Evolutionary conservation across 1,140 invertebrate genomes (phyloP).

Genomic region (Anthonomus grandis): DNA sequence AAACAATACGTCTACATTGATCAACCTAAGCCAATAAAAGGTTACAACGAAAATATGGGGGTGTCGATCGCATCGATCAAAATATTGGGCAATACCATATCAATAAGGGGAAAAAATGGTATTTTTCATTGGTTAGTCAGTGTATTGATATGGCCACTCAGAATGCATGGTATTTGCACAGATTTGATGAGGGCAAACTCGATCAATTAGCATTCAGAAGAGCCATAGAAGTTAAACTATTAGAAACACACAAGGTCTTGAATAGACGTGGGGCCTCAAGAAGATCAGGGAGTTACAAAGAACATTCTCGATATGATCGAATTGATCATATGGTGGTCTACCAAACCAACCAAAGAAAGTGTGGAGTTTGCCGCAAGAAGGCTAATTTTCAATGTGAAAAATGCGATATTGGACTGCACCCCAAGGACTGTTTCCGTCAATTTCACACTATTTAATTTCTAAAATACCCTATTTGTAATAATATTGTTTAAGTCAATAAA

Average conservation of each 20-base stretch:
- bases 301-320: too few species aligned
- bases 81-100: conserved; percentile 28
- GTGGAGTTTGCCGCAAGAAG: too few species aligned
- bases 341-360: too few species aligned
- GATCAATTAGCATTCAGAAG: conserved; percentile 22
- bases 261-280: too few species aligned
- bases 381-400: too few species aligned
- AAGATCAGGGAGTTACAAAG: too few species aligned
- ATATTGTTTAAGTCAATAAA: too few species aligned
- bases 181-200: conserved; percentile 13
- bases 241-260: conserved; percentile 14
- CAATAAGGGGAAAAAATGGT: conserved; percentile 31
- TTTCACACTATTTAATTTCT: too few species aligned
- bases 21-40: conserved; percentile 25
- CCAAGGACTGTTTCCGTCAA: too few species aligned
- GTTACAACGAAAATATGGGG: conserved; percentile 35
- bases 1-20: conserved; percentile 29
- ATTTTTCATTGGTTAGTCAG: conserved; percentile 30
- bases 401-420: too few species aligned
- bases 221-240: conserved; percentile 6
- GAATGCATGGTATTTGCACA: conserved; percentile 27
- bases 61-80: conserved; percentile 33
- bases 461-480: too few species aligned
- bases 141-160: conserved; percentile 29
- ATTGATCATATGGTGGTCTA: too few species aligned